phyloP scores from a whole-genome alignment of 2,113 vertebrate genomes.

The Tauraco erythrolophus region DNA sequence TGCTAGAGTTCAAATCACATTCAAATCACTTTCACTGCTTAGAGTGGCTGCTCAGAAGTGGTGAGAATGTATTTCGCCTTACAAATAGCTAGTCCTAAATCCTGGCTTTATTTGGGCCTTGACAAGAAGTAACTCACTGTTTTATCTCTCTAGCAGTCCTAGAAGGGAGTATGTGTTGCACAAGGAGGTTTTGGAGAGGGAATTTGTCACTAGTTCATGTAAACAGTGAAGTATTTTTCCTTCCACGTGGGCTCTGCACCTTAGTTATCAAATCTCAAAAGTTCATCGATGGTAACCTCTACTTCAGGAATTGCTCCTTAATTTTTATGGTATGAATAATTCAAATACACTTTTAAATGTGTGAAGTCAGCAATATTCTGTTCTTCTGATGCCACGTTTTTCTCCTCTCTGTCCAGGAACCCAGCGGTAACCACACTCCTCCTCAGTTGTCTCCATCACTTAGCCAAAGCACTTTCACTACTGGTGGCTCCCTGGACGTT shows the following conservation, averaged over 20 bases:
- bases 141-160: not conserved
- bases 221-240: not conserved
- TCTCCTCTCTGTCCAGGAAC: constrained; percentile 84
- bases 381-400: constrained; percentile 60
- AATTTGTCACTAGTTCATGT: not conserved
- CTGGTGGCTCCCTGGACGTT: constrained; percentile 97
- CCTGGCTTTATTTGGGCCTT: constrained; percentile 12
- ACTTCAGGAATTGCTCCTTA: not conserved
- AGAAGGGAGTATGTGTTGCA: not conserved
- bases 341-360: constrained; percentile 27
- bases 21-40: not conserved
- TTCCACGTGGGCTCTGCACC: not conserved
- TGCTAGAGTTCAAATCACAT: constrained; percentile 29
- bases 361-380: constrained; percentile 28
- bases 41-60: constrained; percentile 9
- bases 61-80: constrained; percentile 10
- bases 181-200: not conserved
- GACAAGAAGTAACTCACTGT: not conserved
- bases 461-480: constrained; percentile 93
- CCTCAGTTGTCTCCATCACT: constrained; percentile 96
- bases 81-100: constrained; percentile 24
- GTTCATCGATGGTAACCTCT: not conserved
- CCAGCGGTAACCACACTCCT: constrained; percentile 95
- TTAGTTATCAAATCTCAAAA: not conserved
- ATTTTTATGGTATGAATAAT: not conserved